phyloP scores from a whole-genome alignment of 2,113 vertebrate species.

The Forbesichthys papilliferus region DNA sequence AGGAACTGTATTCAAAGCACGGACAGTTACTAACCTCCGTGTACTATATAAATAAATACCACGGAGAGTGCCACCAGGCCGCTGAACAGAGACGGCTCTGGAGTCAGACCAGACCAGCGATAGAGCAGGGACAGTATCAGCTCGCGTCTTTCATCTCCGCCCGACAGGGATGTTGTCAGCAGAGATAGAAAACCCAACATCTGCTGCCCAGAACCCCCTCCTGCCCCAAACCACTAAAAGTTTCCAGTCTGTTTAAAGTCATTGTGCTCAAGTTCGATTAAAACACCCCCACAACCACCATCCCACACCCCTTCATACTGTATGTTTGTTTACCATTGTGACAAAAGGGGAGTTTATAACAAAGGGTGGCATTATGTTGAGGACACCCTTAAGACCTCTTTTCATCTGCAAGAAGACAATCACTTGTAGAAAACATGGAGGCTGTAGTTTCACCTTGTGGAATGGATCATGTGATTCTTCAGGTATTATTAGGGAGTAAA shows the following conservation, averaged over 20 bases:
- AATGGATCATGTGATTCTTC: too few relatives aligned
- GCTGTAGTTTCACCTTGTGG: not conserved
- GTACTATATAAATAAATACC: too few relatives aligned
- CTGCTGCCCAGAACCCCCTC: slow-evolving; percentile 47
- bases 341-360: slow-evolving; percentile 60
- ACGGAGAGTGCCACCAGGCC: too few relatives aligned
- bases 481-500: too few relatives aligned
- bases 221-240: slow-evolving; percentile 37
- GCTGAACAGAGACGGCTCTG: slow-evolving; percentile 6
- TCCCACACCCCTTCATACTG: not conserved
- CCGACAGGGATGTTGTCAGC: slow-evolving; percentile 58
- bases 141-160: slow-evolving; percentile 57
- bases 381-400: not conserved
- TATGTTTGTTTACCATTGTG: slow-evolving; percentile 51
- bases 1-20: slow-evolving; percentile 1
- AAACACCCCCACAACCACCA: not conserved
- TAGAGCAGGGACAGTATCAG: slow-evolving; percentile 4
- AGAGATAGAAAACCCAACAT: slow-evolving; percentile 63
- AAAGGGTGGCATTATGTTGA: not conserved
- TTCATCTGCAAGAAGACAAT: slow-evolving; percentile 18
- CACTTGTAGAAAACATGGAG: not conserved
- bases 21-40: not conserved
- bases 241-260: slow-evolving; percentile 45
- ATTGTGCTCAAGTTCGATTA: slow-evolving; percentile 28
- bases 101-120: not conserved